phyloP scores from a whole-genome alignment of 2,888 invertebrate species.

The Eupithecia subfuscata region DNA sequence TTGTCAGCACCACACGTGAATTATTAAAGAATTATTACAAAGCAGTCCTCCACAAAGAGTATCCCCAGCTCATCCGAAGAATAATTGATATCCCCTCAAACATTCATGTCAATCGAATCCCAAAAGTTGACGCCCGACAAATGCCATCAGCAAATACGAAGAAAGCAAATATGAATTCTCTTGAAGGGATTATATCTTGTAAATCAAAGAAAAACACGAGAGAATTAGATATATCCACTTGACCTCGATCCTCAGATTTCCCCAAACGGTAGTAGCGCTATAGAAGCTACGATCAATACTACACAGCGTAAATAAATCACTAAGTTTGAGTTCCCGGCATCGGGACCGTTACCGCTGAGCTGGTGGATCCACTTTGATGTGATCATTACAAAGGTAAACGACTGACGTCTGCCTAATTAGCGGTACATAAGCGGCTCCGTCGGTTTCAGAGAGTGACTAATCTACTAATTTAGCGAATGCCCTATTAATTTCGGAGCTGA shows the following conservation, averaged over 20 bases:
- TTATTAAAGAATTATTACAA: constrained; percentile 56
- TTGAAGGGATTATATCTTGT: constrained; percentile 60
- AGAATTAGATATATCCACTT: constrained; percentile 66
- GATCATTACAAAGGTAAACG: constrained; percentile 73
- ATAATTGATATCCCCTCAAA: constrained; percentile 35
- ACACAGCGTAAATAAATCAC: constrained; percentile 78
- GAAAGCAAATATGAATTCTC: constrained; percentile 45
- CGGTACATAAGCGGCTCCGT: constrained; percentile 65
- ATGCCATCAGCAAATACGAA: constrained; percentile 38
- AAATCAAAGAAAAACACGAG: constrained; percentile 69
- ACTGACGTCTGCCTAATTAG: constrained; percentile 67
- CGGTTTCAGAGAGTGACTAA: constrained; percentile 63
- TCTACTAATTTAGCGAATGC: constrained; percentile 65
- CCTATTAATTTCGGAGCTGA: constrained; percentile 62
- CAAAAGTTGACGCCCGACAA: constrained; percentile 16
- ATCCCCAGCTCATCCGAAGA: constrained; percentile 16
- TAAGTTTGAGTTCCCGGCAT: constrained; percentile 61
- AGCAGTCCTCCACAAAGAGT: constrained; percentile 30
- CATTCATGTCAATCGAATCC: constrained; percentile 26
- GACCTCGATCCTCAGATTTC: constrained; percentile 72
- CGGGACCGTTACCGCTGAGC: constrained; percentile 46
- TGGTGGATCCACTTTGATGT: constrained; percentile 64
- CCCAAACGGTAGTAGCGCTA: constrained; percentile 64
- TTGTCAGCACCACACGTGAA: constrained; percentile 53
- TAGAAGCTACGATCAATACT: constrained; percentile 72